Percentiles rank a stretch among this genome's conserved stretches.
Conservation (phyloP, 1,140 invertebrate species). For the Lanistes nyassanus region DNA sequence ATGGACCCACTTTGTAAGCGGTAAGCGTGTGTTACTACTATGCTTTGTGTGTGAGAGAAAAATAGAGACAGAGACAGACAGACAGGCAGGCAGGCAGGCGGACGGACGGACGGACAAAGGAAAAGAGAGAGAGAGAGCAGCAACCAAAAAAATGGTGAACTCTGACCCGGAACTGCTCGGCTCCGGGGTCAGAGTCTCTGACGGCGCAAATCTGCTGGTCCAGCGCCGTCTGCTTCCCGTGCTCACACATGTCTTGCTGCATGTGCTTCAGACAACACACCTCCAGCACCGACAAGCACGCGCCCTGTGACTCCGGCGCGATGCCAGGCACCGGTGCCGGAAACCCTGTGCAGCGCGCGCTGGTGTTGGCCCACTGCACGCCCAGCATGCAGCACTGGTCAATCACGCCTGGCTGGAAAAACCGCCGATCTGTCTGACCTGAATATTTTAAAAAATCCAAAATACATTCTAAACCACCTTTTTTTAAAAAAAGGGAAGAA, state of each 20-base stretch:
- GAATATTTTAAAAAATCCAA: not conserved
- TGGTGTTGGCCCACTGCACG: slow-evolving; percentile 42
- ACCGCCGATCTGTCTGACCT: slow-evolving; percentile 10
- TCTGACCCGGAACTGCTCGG: slow-evolving; percentile 56
- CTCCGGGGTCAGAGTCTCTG: slow-evolving; percentile 45
- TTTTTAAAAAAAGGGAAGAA: no score
- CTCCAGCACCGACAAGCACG: slow-evolving; percentile 49
- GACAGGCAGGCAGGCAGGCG: no score
- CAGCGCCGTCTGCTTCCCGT: slow-evolving; percentile 52
- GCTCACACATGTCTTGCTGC: slow-evolving; percentile 51
- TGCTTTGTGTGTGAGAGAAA: no score
- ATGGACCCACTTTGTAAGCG: no score
- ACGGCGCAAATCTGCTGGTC: slow-evolving; percentile 50
- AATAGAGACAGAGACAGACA: no score
- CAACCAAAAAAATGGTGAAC: not conserved
- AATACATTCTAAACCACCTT: no score
- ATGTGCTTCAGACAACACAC: slow-evolving; percentile 62
- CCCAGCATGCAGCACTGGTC: slow-evolving; percentile 46
- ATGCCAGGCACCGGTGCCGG: slow-evolving; percentile 36
- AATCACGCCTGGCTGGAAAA: slow-evolving; percentile 26
- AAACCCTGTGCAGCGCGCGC: slow-evolving; percentile 45
- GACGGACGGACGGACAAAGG: no score
- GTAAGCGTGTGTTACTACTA: no score
- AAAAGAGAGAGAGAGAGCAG: no score
- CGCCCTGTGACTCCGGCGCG: slow-evolving; percentile 28